Evolutionary conservation across 2,888 invertebrate genomes (phyloP), one percentile per base, ranked within the genome.

Genomic region (Drosophila cognata): DNA sequence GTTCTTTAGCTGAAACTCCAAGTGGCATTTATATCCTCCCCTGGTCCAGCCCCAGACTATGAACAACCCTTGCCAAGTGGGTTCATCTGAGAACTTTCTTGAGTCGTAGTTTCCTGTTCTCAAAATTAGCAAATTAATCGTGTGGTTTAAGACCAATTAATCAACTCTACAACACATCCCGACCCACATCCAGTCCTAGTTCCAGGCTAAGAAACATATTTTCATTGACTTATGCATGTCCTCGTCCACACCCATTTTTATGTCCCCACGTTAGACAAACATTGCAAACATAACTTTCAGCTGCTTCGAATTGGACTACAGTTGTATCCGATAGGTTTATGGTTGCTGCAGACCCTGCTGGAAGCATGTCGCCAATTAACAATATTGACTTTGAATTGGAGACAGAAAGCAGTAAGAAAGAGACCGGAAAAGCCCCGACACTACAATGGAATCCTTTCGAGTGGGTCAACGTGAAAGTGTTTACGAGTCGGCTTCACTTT

Each of bases 81-180:
- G 60, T 60, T 65, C 51, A 41, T 56, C 53, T 46, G 31, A 25
- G 21, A 52, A 64, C 33, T 70, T 71, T 63, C 51, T 46, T 25
- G 41, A 56, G 51, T 21, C 3, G n/a, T 4, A 18, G 38, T 43
- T 65, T 67, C 52, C 21, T 50, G n/a, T 35, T 53, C 13, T 46
- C 4, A 18, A 33, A 66, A 76, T 68, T 59, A 64, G 61, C 59
- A 78, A 78, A 81, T 72, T 90, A 86, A 90, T 85, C 82, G 75
- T 35, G 58, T 77, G 75, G 74, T 76, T 85, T 89, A 90, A 76
- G 74, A 60, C 82, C 87, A 74, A 90, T 90, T 85, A 87, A 85
- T 85, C 90, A 85, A 71, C 78, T 71, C n/a, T 29, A 35, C 46
- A 66, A 10, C 48, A 56, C 61, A 68, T 21, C 21, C 51, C 53